Conservation (phyloP, 1,140 invertebrate genomes). For the Ostrea denselamellosa region DNA sequence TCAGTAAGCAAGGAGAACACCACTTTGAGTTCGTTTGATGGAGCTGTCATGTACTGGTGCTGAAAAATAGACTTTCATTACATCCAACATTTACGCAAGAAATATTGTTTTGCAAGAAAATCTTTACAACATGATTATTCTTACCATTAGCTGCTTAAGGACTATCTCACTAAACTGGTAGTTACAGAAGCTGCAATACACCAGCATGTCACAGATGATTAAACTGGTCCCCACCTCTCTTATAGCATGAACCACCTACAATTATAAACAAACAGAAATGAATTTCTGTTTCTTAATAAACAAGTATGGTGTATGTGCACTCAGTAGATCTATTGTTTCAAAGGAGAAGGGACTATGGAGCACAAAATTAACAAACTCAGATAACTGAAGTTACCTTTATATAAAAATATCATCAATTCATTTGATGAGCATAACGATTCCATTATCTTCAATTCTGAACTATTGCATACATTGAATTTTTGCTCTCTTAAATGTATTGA, state of each 20-base stretch:
- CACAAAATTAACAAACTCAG: too few species aligned
- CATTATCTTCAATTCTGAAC: too few species aligned
- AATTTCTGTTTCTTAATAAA: too few species aligned
- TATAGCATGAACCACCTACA: constrained; percentile 75
- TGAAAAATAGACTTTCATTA: constrained; percentile 56
- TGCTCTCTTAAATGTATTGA: too few species aligned
- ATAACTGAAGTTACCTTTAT: too few species aligned
- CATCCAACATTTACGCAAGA: background rate
- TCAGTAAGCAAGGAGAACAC: constrained; percentile 77
- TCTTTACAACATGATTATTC: constrained; percentile 34
- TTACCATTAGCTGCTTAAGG: constrained; percentile 79
- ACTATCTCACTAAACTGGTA: constrained; percentile 74
- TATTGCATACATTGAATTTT: too few species aligned
- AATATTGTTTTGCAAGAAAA: background rate
- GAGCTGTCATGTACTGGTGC: constrained; percentile 78
- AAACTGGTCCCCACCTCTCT: constrained; percentile 68
- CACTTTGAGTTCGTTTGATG: constrained; percentile 80
- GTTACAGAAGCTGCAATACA: constrained; percentile 79
- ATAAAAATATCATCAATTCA: too few species aligned
- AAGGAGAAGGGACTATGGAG: too few species aligned
- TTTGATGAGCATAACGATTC: too few species aligned
- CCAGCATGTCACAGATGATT: constrained; percentile 76
- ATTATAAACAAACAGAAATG: background rate
- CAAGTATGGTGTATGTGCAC: too few species aligned
- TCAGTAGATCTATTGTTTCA: too few species aligned